Percentiles rank a stretch among this genome's conserved stretches.
phyloP scores from a whole-genome alignment of 1,140 invertebrate species.

The Zophobas atratus region DNA sequence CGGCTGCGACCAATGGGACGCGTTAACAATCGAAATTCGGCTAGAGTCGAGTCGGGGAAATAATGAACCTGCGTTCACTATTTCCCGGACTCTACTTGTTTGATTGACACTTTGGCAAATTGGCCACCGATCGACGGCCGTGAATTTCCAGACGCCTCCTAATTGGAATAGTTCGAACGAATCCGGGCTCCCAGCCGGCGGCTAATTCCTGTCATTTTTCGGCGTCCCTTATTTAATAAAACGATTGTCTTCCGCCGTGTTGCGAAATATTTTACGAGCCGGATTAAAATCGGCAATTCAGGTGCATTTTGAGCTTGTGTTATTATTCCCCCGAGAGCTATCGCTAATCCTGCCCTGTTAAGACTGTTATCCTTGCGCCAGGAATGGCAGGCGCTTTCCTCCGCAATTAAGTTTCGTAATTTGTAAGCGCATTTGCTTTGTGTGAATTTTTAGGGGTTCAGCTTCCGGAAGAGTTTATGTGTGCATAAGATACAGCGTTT shows the following conservation, averaged over 20 bases:
- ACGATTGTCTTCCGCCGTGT: constrained; percentile 8
- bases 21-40: no score
- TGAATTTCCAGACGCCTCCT: background rate
- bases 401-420: constrained; percentile 42
- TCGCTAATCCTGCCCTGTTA: constrained; percentile 46
- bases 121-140: background rate
- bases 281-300: constrained; percentile 46
- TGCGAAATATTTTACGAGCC: constrained; percentile 14
- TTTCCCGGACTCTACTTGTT: constrained; percentile 18
- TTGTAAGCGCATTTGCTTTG: constrained; percentile 17
- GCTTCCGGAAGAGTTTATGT: constrained; percentile 16
- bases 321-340: constrained; percentile 42
- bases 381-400: constrained; percentile 24
- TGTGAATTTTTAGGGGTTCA: constrained; percentile 5
- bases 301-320: constrained; percentile 46
- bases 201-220: constrained; percentile 5
- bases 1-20: no score
- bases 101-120: constrained; percentile 12
- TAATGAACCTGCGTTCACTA: background rate
- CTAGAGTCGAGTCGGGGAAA: no score
- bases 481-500: constrained; percentile 20
- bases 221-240: constrained; percentile 20
- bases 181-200: background rate
- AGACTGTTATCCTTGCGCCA: constrained; percentile 43
- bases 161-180: constrained; percentile 42